Conservation (phyloP, 2,797 vertebrate species). For the Diplodus sargus region DNA sequence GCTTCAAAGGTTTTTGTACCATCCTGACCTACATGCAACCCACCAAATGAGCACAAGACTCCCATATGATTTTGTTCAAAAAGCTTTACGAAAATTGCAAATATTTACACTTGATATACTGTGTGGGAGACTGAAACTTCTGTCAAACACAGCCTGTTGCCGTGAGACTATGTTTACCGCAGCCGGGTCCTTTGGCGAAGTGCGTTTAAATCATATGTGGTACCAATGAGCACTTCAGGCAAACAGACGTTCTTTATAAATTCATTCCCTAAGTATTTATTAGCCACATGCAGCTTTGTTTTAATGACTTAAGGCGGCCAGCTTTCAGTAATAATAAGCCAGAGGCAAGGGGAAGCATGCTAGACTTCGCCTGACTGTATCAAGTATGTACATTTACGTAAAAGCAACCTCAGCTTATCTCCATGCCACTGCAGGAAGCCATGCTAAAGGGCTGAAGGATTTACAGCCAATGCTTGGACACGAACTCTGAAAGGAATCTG, state of each 20-base stretch:
- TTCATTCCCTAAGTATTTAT: conserved; percentile 37
- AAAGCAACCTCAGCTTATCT: conserved; percentile 23
- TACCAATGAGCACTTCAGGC: conserved; percentile 24
- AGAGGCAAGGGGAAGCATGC: not conserved
- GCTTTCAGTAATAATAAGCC: conserved; percentile 19
- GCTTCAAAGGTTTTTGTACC: not conserved
- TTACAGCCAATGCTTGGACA: conserved; percentile 31
- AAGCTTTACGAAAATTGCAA: conserved; percentile 22
- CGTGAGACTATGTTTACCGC: conserved; percentile 27
- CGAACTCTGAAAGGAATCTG: conserved; percentile 31
- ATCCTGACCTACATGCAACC: not conserved
- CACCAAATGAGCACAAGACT: not conserved
- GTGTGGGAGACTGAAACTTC: conserved; percentile 14
- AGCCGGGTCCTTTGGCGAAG: conserved; percentile 2
- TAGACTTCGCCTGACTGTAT: not conserved
- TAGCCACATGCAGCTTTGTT: conserved; percentile 35
- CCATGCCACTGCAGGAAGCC: not conserved
- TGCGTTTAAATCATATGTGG: conserved; percentile 15
- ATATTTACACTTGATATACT: conserved; percentile 32
- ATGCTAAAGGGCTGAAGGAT: conserved; percentile 11
- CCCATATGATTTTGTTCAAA: conserved; percentile 18
- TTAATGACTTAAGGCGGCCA: conserved; percentile 16
- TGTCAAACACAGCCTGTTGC: conserved; percentile 17
- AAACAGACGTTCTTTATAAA: conserved; percentile 37
- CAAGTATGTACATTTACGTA: conserved; percentile 5